A percentile compares a stretch with the other conserved stretches of the same genome.
phyloP scores from a whole-genome alignment of 2,797 vertebrate species.

The Cryptoprocta ferox region DNA sequence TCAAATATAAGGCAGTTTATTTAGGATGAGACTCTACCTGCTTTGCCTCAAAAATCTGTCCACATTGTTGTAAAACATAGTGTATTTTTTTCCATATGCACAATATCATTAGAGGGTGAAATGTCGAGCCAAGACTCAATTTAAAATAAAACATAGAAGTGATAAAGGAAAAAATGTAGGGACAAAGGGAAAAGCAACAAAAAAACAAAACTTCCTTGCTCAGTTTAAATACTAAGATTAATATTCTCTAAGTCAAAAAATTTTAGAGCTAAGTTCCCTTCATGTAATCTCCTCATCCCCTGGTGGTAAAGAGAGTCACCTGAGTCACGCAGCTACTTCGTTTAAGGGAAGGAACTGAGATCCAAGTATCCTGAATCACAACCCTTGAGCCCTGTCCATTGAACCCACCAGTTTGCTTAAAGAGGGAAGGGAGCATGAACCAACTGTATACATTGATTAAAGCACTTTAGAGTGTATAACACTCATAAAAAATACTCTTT shows the following conservation, averaged over 20 bases:
- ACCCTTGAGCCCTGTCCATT: not conserved
- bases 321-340: not conserved
- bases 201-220: not conserved
- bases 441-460: not conserved
- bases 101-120: not conserved
- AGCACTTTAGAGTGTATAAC: not conserved
- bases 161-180: not conserved
- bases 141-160: constrained; percentile 21
- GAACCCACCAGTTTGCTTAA: not conserved
- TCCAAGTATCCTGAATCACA: not conserved
- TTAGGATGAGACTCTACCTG: not conserved
- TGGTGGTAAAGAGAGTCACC: not conserved
- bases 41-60: not conserved
- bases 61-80: not conserved
- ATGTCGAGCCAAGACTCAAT: not conserved
- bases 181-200: not conserved
- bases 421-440: not conserved
- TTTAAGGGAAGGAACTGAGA: not conserved
- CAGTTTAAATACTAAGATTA: not conserved
- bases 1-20: not conserved
- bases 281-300: not conserved
- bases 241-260: not conserved
- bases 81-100: not conserved
- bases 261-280: not conserved
- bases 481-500: not conserved